Conservation (phyloP, 1,140 invertebrate genomes). For the Ceratosolen solmsi region DNA sequence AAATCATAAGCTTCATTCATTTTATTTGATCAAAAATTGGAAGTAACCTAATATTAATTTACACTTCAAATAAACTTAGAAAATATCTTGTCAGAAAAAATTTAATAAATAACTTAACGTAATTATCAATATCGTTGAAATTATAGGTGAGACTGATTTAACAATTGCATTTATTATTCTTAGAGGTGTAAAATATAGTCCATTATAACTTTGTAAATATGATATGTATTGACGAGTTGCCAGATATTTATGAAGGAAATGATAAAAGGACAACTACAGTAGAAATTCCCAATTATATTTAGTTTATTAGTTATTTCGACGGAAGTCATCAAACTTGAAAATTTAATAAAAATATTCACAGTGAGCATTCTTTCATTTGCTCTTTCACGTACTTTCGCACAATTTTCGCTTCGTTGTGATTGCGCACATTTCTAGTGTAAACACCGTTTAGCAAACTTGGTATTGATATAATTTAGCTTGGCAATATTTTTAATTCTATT, state of each 20-base stretch:
- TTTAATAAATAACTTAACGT: no score
- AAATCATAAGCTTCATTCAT: no score
- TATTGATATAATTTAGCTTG: constrained; percentile 42
- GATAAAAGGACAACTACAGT: constrained; percentile 26
- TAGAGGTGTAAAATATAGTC: no score
- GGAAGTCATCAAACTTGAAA: constrained; percentile 75
- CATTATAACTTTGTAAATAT: no score
- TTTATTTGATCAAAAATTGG: no score
- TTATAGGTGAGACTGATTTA: no score
- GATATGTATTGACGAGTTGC: no score
- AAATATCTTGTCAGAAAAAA: no score
- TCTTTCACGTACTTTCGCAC: constrained; percentile 58
- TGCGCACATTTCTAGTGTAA: constrained; percentile 49
- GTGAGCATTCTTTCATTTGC: constrained; percentile 69
- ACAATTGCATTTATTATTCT: no score
- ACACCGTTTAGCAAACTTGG: constrained; percentile 36
- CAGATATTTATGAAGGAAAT: background rate
- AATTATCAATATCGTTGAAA: no score
- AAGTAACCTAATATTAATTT: no score
- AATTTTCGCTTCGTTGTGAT: constrained; percentile 55
- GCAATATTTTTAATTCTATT: constrained; percentile 36
- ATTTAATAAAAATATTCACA: constrained; percentile 76
- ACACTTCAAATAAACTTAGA: no score
- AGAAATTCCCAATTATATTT: constrained; percentile 66
- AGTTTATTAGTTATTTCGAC: constrained; percentile 74